Evolutionary conservation across 2,797 vertebrate species (phyloP).

Genomic region (Sebastes diaconus): DNA sequence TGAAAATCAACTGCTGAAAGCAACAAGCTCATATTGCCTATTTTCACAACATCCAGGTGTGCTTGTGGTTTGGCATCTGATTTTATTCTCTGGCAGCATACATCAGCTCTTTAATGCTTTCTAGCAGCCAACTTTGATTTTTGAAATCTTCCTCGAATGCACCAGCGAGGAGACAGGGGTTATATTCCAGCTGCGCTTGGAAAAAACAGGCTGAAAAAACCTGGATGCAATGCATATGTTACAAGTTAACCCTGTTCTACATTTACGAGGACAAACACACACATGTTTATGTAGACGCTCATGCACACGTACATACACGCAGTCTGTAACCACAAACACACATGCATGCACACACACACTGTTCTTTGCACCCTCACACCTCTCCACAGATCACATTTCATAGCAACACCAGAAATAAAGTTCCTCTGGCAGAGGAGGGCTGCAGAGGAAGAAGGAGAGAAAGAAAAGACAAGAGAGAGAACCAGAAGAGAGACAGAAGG

Average conservation of each 20-base stretch:
- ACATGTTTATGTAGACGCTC: not conserved
- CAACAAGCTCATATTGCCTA: not conserved
- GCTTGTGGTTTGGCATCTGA: not conserved
- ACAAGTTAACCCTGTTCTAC: not conserved
- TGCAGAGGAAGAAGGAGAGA: constrained; percentile 33
- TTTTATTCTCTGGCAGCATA: not conserved
- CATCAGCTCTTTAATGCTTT: not conserved
- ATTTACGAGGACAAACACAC: not conserved
- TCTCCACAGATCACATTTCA: constrained; percentile 70
- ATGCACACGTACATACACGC: not conserved
- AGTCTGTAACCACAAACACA: constrained; percentile 12
- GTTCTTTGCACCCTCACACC: constrained; percentile 53
- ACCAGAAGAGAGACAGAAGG: constrained; percentile 10
- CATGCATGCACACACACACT: constrained; percentile 15
- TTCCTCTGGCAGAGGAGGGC: constrained; percentile 49
- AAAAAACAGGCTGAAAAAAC: not conserved
- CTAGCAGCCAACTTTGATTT: not conserved
- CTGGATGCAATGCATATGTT: not conserved
- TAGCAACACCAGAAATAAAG: constrained; percentile 68
- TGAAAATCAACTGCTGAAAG: not conserved
- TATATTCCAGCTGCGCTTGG: not conserved
- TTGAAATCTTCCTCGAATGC: not conserved
- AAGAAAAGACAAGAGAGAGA: not conserved
- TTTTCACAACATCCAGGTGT: not conserved
- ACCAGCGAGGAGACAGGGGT: not conserved